Evolutionary conservation across 2,113 vertebrate species (phyloP), one percentile per base, ranked within the genome.

Genomic region (Antennarius striatus): DNA sequence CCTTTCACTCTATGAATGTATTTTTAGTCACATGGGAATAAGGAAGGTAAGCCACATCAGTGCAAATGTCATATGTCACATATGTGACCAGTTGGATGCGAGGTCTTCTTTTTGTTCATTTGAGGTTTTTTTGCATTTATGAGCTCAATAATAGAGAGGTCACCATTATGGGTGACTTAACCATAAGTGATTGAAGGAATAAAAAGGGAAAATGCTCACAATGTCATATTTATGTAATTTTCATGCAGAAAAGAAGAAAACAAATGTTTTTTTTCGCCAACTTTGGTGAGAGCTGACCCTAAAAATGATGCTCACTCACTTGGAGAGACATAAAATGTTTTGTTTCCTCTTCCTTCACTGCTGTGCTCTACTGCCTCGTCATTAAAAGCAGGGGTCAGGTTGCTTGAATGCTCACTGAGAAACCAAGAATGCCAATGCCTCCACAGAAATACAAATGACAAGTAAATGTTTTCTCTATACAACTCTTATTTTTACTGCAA

Each of bases 161-260:
- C 22, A 22, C 22, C 22, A 22, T 22, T 22, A 22, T 22, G 22
- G 22, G 22, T 22, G 2, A 22, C 22, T 22, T 22, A 22, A 2
- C 22, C 22, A 22, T 2, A 22, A 22, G 22, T 22, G 22, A 22
- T 22, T 22, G 22, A 22, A 22, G 22, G 22, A 22, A 22, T 22
- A 39, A 36, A 68, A 67, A 51, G 50, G 62, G 22, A 50, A 57
- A 43, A 63, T 66, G 46, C 49, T 73, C 61, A 71, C 5, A 3
- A 70, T 82, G 75, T 81, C 77, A 71, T 82, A 80, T 76, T 77
- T 77, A 58, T 58, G 59, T 30, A 43, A 52, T 77, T 79, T 79
- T 71, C 56, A 75, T 74, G 63, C 70, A 75, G n/a, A 39, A 50
- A 58, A 14, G 52, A 67, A 54, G 46, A 70, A 36, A 36, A 22